phyloP scores from a whole-genome alignment of 2,888 invertebrate genomes.

The Himalopsyche anomala region DNA sequence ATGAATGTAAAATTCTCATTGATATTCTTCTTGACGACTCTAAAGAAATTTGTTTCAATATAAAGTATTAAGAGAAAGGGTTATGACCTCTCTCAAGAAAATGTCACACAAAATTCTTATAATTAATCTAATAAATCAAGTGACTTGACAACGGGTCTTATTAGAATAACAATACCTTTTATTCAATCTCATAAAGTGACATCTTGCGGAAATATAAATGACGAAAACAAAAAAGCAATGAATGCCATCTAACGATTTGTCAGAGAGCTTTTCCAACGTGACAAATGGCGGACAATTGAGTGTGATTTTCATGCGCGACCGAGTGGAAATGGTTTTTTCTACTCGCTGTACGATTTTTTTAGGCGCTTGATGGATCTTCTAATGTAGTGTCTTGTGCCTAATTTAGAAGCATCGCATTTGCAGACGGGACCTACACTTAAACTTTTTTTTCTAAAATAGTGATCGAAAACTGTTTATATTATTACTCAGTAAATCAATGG shows the following conservation, averaged over 20 bases:
- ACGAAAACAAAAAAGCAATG: slow-evolving; percentile 34
- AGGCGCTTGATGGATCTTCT: slow-evolving; percentile 40
- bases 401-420: slow-evolving; percentile 9
- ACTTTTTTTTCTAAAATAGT: background rate
- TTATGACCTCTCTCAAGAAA: too few relatives aligned
- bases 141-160: too few relatives aligned
- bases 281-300: slow-evolving; percentile 40
- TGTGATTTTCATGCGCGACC: slow-evolving; percentile 42
- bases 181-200: slow-evolving; percentile 29
- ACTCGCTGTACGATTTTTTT: slow-evolving; percentile 14
- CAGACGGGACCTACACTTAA: slow-evolving; percentile 16
- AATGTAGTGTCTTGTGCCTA: slow-evolving; percentile 38
- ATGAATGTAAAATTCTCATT: too few relatives aligned
- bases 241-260: slow-evolving; percentile 42
- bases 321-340: slow-evolving; percentile 40
- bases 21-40: too few relatives aligned
- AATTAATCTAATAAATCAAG: too few relatives aligned
- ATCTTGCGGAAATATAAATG: slow-evolving; percentile 40
- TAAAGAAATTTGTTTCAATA: too few relatives aligned
- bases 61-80: too few relatives aligned
- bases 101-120: too few relatives aligned
- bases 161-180: background rate
- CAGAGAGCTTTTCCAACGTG: slow-evolving; percentile 35
- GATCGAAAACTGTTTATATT: background rate
- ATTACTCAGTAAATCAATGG: too few relatives aligned